Conservation (phyloP, 1,140 invertebrate genomes). For the Grapholita molesta region DNA sequence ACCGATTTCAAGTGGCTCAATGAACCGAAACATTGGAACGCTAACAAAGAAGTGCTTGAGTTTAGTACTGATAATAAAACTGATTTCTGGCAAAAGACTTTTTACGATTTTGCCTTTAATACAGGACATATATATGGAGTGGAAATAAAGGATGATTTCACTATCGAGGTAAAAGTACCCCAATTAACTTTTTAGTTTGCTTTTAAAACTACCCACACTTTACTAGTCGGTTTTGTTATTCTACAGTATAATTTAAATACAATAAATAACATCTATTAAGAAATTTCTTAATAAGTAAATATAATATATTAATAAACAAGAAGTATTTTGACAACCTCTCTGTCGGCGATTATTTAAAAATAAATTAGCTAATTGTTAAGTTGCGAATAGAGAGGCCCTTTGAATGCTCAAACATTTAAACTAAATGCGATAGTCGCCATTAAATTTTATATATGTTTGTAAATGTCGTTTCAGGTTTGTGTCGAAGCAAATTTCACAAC, state of each 20-base stretch:
- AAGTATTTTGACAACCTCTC: too few relatives aligned
- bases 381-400: too few relatives aligned
- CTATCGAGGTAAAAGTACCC: conserved; percentile 37
- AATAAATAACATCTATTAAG: too few relatives aligned
- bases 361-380: too few relatives aligned
- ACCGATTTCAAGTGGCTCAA: conserved; percentile 56
- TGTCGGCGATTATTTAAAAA: too few relatives aligned
- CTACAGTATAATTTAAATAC: too few relatives aligned
- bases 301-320: too few relatives aligned
- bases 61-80: conserved; percentile 44
- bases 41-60: conserved; percentile 30
- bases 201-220: not conserved
- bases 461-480: conserved; percentile 43
- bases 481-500: conserved; percentile 50
- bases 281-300: too few relatives aligned
- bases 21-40: conserved; percentile 40
- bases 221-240: too few relatives aligned
- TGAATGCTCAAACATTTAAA: too few relatives aligned
- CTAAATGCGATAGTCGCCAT: too few relatives aligned
- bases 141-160: conserved; percentile 47
- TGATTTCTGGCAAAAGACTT: conserved; percentile 62
- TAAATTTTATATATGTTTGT: too few relatives aligned
- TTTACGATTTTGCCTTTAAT: conserved; percentile 46
- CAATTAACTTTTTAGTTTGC: not conserved
- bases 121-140: conserved; percentile 49